Conservation (phyloP, 2,113 vertebrate genomes). For the Paralichthys olivaceus region DNA sequence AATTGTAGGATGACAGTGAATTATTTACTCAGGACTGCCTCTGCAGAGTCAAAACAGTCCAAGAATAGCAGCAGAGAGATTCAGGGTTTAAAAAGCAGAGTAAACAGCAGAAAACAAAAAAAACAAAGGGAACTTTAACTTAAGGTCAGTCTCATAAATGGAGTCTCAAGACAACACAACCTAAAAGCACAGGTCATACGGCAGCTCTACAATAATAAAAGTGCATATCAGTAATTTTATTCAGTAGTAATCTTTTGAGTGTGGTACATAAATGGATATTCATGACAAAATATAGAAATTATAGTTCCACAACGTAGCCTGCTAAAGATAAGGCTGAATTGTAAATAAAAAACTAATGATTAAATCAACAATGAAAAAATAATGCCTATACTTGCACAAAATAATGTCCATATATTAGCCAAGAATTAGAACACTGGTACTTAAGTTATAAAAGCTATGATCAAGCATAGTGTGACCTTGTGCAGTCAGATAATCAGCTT, state of each 20-base stretch:
- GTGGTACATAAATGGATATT: neutral
- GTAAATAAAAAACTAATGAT: neutral
- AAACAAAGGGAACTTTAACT: neutral
- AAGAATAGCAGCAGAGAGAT: slow-evolving; percentile 43
- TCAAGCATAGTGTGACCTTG: slow-evolving; percentile 9
- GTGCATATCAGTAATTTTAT: neutral
- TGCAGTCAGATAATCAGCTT: slow-evolving; percentile 4
- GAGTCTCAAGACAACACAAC: slow-evolving; percentile 4
- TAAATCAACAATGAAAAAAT: neutral
- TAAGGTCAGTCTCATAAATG: slow-evolving; percentile 27
- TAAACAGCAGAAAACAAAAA: neutral
- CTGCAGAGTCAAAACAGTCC: slow-evolving; percentile 51
- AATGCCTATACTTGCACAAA: neutral
- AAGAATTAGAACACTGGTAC: neutral
- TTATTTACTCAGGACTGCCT: slow-evolving; percentile 54
- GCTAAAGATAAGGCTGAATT: neutral
- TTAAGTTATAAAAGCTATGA: neutral
- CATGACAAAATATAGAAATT: neutral
- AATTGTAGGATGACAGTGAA: slow-evolving; percentile 46
- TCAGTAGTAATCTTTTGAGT: neutral
- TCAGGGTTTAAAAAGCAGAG: slow-evolving; percentile 29
- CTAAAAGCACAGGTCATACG: neutral
- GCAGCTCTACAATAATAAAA: slow-evolving; percentile 9
- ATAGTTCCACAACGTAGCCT: neutral
- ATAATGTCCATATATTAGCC: neutral